A percentile compares a stretch with the other conserved stretches of the same genome.
Conservation (phyloP, 1,140 invertebrate species). For the Lasioglossum albipes region DNA sequence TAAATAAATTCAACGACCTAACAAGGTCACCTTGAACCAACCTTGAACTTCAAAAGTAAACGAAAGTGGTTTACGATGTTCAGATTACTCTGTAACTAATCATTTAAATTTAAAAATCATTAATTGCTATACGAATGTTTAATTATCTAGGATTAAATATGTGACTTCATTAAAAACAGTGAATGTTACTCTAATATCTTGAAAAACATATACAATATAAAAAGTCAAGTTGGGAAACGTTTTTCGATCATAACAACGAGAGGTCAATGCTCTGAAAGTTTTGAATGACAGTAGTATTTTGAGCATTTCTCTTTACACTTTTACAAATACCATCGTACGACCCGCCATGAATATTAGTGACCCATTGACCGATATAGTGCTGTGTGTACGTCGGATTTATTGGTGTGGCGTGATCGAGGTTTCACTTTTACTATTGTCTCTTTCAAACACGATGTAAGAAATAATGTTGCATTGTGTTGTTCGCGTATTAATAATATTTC, state of each 20-base stretch:
- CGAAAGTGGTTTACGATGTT: no score
- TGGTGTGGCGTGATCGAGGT: slow-evolving; percentile 10
- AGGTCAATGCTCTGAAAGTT: neutral
- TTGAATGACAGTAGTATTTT: neutral
- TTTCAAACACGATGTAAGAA: neutral
- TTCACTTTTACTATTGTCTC: slow-evolving; percentile 55
- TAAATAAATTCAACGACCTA: no score
- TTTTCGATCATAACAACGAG: neutral
- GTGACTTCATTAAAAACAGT: no score
- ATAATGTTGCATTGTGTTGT: neutral
- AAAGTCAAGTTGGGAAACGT: neutral
- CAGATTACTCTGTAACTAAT: no score
- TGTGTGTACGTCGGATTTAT: slow-evolving; percentile 8
- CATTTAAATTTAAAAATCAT: no score
- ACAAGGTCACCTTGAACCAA: no score
- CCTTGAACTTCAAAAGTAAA: no score
- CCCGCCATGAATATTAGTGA: slow-evolving; percentile 51
- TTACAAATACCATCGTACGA: slow-evolving; percentile 44
- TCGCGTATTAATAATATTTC: neutral
- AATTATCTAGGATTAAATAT: no score
- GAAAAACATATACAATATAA: no score
- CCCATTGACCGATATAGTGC: slow-evolving; percentile 50
- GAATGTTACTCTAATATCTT: no score
- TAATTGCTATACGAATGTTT: no score
- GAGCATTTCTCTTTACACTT: slow-evolving; percentile 45